phyloP scores from a whole-genome alignment of 1,140 invertebrate genomes.

The Spodoptera litura region DNA sequence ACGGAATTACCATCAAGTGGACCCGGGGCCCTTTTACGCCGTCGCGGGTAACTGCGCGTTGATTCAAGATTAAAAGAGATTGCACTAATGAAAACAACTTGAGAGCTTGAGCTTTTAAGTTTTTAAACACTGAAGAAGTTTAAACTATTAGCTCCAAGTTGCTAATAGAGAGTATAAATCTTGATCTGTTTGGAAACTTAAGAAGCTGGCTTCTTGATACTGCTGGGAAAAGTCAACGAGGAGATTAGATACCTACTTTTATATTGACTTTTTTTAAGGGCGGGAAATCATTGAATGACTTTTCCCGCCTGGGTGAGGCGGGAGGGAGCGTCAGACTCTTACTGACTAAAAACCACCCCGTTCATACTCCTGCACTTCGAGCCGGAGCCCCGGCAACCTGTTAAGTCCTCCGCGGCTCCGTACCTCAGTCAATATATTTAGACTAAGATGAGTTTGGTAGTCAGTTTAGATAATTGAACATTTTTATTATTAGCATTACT shows the following conservation, averaged over 20 bases:
- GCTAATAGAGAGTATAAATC: conserved; percentile 6
- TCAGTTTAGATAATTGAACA: too few species aligned
- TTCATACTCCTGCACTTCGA: too few species aligned
- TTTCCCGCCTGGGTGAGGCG: too few species aligned
- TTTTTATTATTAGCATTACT: too few species aligned
- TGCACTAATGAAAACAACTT: conserved; percentile 43
- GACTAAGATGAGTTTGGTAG: too few species aligned
- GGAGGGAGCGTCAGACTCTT: too few species aligned
- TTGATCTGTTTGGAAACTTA: background rate
- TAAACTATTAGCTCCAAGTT: conserved; percentile 24
- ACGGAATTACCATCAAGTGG: conserved; percentile 56
- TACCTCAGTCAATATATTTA: too few species aligned
- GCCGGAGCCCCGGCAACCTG: too few species aligned
- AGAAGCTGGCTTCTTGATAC: background rate
- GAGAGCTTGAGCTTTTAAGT: conserved; percentile 29
- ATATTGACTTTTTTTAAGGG: too few species aligned
- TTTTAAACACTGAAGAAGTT: conserved; percentile 27
- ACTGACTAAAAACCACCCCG: too few species aligned
- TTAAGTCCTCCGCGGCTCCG: too few species aligned
- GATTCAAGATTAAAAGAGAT: conserved; percentile 40
- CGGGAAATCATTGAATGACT: too few species aligned
- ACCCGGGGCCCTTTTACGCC: conserved; percentile 23
- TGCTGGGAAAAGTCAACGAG: background rate
- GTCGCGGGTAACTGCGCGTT: background rate
- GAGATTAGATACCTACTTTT: background rate